Evolutionary conservation across 2,888 invertebrate species (phyloP).

Genomic region (Ophion ellenae): DNA sequence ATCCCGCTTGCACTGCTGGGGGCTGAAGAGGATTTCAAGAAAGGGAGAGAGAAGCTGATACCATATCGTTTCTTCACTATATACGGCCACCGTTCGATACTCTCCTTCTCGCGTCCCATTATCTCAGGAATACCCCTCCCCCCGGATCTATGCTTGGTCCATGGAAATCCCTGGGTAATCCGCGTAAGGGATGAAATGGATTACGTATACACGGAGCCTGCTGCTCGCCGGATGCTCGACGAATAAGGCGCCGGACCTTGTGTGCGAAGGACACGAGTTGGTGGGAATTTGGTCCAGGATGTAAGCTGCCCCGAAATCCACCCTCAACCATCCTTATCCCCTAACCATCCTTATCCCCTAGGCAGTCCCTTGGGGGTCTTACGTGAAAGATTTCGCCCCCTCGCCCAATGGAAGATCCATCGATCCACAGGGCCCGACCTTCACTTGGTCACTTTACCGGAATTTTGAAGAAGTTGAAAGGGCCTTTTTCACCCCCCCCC

Average conservation of each 20-base stretch:
- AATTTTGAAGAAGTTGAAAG: no score
- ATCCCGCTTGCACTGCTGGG: no score
- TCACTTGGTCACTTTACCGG: background rate
- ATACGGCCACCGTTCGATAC: conserved; percentile 8
- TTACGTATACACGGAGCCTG: conserved; percentile 64
- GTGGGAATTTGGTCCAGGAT: conserved; percentile 11
- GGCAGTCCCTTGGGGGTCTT: no score
- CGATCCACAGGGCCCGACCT: background rate
- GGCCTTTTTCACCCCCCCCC: background rate
- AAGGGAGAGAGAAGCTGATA: background rate
- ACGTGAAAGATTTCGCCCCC: background rate
- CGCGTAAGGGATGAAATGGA: conserved; percentile 73
- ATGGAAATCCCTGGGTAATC: conserved; percentile 73
- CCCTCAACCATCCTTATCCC: no score
- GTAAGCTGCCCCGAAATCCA: no score
- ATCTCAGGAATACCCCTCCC: background rate
- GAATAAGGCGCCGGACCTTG: conserved; percentile 50
- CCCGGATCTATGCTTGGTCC: conserved; percentile 28
- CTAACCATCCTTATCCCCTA: no score
- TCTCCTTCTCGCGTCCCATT: conserved; percentile 26
- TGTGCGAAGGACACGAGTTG: conserved; percentile 35
- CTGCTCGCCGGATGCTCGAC: conserved; percentile 36
- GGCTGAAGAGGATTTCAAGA: no score
- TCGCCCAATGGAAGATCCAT: background rate
- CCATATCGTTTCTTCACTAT: conserved; percentile 18